phyloP scores from a whole-genome alignment of 2,888 invertebrate genomes.

The Dicycla oo region DNA sequence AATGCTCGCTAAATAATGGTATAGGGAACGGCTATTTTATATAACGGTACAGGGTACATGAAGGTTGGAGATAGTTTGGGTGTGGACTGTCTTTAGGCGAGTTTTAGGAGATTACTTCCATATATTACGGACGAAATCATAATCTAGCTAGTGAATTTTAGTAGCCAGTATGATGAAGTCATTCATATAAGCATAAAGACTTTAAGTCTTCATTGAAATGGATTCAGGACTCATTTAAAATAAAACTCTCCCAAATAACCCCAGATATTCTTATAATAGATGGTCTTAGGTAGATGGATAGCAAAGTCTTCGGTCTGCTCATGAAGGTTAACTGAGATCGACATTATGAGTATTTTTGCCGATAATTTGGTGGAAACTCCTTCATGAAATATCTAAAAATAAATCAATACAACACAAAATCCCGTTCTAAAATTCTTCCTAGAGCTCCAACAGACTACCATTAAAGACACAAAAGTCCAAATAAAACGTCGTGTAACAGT shows the following conservation, averaged over 20 bases:
- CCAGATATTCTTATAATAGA: not conserved
- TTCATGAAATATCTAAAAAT: not conserved
- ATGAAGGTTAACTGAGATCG: not conserved
- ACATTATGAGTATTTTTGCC: not conserved
- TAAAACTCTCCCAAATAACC: not conserved
- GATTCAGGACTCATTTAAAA: too few species aligned
- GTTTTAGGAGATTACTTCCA: not conserved
- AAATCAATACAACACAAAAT: not conserved
- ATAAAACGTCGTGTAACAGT: slow-evolving; percentile 47
- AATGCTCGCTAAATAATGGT: slow-evolving; percentile 53
- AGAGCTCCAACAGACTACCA: slow-evolving; percentile 1
- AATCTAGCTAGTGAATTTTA: not conserved
- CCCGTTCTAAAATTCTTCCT: slow-evolving; percentile 9
- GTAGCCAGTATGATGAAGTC: not conserved
- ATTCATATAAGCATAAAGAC: not conserved
- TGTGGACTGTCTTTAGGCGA: slow-evolving; percentile 3
- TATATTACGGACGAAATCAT: not conserved
- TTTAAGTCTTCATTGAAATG: not conserved
- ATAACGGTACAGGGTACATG: slow-evolving; percentile 13
- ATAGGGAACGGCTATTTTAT: slow-evolving; percentile 44
- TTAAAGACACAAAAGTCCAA: slow-evolving; percentile 25
- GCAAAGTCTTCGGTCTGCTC: not conserved
- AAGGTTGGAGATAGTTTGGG: slow-evolving; percentile 13
- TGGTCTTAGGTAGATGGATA: not conserved
- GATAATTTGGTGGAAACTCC: not conserved